Conservation (phyloP, 1,140 invertebrate species). For the Diachasma alloeum region DNA sequence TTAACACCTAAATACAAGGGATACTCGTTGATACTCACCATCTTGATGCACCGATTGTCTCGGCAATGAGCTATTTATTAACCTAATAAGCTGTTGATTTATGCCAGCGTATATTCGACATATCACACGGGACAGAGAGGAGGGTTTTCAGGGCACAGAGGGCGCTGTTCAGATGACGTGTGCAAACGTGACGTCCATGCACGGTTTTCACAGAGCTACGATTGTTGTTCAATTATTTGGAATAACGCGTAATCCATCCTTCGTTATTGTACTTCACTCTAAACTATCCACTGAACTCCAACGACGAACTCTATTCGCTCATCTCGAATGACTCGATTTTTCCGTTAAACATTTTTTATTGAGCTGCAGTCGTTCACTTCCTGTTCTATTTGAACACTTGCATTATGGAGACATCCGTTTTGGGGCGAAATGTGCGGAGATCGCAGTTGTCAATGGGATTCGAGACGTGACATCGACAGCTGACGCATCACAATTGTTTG, state of each 20-base stretch:
- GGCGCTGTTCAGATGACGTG: slow-evolving; percentile 37
- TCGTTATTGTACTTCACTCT: too few species aligned
- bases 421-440: background rate
- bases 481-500: background rate
- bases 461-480: background rate
- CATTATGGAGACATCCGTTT: background rate
- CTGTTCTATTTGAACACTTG: background rate
- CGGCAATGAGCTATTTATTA: slow-evolving; percentile 22
- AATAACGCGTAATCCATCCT: background rate
- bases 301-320: too few species aligned
- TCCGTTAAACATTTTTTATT: too few species aligned
- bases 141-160: slow-evolving; percentile 1
- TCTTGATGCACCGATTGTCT: slow-evolving; percentile 21
- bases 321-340: too few species aligned
- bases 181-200: slow-evolving; percentile 32
- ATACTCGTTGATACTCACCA: slow-evolving; percentile 24
- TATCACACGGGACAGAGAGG: slow-evolving; percentile 15
- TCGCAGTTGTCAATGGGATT: background rate
- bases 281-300: background rate
- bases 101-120: slow-evolving; percentile 34
- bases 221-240: background rate
- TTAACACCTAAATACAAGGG: background rate
- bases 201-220: slow-evolving; percentile 1
- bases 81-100: slow-evolving; percentile 35
- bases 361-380: background rate